Evolutionary conservation across 2,797 vertebrate species (phyloP).

Genomic region (Nyctibius grandis): DNA sequence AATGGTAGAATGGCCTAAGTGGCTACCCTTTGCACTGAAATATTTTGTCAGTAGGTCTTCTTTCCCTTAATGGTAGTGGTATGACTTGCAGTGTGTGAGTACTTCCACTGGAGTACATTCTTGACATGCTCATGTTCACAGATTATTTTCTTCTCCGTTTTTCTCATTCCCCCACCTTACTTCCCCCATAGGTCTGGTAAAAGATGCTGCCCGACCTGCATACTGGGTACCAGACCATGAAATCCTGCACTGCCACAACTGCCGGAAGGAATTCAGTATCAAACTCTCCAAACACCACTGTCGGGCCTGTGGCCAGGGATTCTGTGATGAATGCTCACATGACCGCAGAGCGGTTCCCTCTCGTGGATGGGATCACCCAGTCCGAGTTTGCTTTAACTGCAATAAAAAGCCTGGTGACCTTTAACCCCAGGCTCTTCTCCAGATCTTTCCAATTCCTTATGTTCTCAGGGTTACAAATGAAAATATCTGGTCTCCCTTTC

Average conservation of each 20-base stretch:
- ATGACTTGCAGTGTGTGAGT: background rate
- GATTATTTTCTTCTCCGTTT: constrained; percentile 3
- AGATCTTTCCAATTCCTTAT: constrained; percentile 74
- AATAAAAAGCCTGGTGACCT: constrained; percentile 94
- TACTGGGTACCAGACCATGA: constrained; percentile 99
- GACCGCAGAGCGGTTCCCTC: constrained; percentile 91
- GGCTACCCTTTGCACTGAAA: background rate
- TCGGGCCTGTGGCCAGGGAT: constrained; percentile 95
- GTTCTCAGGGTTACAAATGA: constrained; percentile 81
- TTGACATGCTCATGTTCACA: background rate
- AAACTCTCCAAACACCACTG: constrained; percentile 98
- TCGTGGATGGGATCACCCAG: constrained; percentile 96
- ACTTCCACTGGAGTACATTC: background rate
- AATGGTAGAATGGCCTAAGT: background rate
- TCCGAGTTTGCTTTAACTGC: constrained; percentile 92
- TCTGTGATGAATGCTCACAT: constrained; percentile 92
- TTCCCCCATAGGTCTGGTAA: constrained; percentile 83
- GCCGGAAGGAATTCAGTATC: constrained; percentile 88
- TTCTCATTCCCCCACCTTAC: background rate
- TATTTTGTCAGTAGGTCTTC: background rate
- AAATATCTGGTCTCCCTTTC: constrained; percentile 62
- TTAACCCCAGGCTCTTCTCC: constrained; percentile 77
- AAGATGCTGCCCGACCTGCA: constrained; percentile 92
- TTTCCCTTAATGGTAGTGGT: background rate
- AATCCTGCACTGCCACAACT: constrained; percentile 89